Evolutionary conservation across 1,140 invertebrate genomes (phyloP).

Genomic region (Anthonomus grandis): DNA sequence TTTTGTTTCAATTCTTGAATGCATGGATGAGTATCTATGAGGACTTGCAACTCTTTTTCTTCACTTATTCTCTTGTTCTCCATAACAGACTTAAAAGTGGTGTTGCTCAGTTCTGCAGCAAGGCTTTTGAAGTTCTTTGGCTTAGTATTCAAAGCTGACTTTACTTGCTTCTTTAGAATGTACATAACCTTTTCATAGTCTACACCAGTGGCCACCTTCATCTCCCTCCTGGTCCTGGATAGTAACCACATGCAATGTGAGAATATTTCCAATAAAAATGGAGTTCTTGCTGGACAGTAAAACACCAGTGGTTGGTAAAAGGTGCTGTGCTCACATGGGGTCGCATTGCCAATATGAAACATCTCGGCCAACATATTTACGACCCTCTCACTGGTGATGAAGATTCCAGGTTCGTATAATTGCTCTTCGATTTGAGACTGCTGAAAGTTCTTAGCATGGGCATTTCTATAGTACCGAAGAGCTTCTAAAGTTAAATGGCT

Average conservation of each 20-base stretch:
- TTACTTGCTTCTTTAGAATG: slow-evolving; percentile 39
- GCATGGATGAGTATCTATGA: slow-evolving; percentile 35
- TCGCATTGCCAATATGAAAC: slow-evolving; percentile 36
- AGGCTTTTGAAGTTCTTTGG: slow-evolving; percentile 36
- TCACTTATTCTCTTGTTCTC: slow-evolving; percentile 32
- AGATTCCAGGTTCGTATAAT: slow-evolving; percentile 37
- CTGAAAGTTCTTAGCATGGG: slow-evolving; percentile 37
- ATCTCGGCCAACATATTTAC: slow-evolving; percentile 38
- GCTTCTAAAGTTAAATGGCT: slow-evolving; percentile 34
- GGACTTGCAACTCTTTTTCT: slow-evolving; percentile 30
- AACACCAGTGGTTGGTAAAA: slow-evolving; percentile 42
- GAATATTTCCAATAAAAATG: slow-evolving; percentile 44
- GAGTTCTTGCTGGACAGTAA: slow-evolving; percentile 30
- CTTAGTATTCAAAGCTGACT: slow-evolving; percentile 33
- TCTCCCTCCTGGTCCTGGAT: slow-evolving; percentile 43
- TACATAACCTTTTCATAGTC: slow-evolving; percentile 39
- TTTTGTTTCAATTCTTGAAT: slow-evolving; percentile 34
- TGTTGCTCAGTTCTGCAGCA: slow-evolving; percentile 31
- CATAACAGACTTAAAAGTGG: slow-evolving; percentile 31
- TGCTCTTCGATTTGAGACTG: slow-evolving; percentile 42
- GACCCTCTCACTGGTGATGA: slow-evolving; percentile 38
- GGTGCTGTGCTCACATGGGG: slow-evolving; percentile 28
- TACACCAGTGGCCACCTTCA: slow-evolving; percentile 38
- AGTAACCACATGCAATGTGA: slow-evolving; percentile 43
- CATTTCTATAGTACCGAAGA: slow-evolving; percentile 35